A percentile compares a stretch with the other conserved stretches of the same genome.
phyloP scores from a whole-genome alignment of 2,888 invertebrate species.

The Stegana nigrithorax region DNA sequence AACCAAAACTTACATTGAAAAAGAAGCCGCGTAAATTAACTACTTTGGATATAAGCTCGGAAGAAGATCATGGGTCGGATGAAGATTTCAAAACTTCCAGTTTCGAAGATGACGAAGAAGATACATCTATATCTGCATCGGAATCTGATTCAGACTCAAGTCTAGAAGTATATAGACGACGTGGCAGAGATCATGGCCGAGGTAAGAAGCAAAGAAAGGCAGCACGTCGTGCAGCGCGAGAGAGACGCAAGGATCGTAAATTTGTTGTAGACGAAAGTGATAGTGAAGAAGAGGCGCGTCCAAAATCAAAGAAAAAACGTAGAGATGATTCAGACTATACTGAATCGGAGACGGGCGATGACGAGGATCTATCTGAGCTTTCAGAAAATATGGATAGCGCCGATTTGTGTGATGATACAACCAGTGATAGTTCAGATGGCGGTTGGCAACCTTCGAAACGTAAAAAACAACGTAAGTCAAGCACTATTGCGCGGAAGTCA shows the following conservation, averaged over 20 bases:
- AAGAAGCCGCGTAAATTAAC: constrained; percentile 83
- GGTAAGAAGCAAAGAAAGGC: constrained; percentile 70
- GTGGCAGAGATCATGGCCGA: constrained; percentile 69
- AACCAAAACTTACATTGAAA: constrained; percentile 58
- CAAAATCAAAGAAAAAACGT: constrained; percentile 71
- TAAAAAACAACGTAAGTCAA: constrained; percentile 59
- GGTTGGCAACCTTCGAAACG: constrained; percentile 66
- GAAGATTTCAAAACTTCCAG: constrained; percentile 89
- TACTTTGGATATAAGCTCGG: constrained; percentile 83
- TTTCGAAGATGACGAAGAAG: constrained; percentile 70
- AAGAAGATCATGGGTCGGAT: constrained; percentile 83
- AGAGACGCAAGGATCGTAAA: constrained; percentile 65
- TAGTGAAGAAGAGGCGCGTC: constrained; percentile 69
- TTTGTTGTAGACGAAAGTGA: constrained; percentile 72
- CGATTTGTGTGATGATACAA: constrained; percentile 68
- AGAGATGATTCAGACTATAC: constrained; percentile 71
- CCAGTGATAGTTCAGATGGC: constrained; percentile 65
- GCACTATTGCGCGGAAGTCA: constrained; percentile 53
- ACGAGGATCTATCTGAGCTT: constrained; percentile 61
- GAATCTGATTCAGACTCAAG: constrained; percentile 73
- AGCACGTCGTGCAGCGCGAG: constrained; percentile 69
- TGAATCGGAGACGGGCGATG: constrained; percentile 74
- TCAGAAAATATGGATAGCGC: constrained; percentile 68
- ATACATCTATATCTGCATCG: constrained; percentile 70
- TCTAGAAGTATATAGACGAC: constrained; percentile 69